Base-by-base conservation (phyloP, 2,797 vertebrate species). In the Tympanoctomys barrerae region DNA sequence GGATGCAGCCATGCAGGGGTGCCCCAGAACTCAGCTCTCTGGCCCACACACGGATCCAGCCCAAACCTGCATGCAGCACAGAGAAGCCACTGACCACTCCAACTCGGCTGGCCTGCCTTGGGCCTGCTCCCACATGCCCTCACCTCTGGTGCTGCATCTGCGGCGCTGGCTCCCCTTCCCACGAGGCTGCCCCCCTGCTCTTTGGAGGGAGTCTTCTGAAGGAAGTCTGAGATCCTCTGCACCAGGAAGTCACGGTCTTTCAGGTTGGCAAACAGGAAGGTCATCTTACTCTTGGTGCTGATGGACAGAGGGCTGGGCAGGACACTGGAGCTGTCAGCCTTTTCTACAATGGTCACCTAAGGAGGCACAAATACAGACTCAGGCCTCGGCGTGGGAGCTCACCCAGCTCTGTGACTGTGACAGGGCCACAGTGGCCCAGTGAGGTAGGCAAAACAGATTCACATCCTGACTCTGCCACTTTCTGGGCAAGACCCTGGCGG, bases 221-320 rank as follows among this genome's bases (percentile, higher is more conserved):
- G 99, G 98, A 99, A 99, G 98, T 99, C 99, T 0, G 99, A 99
- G 97, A 99, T 99, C 36, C 99, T 99, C 97, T 99, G 99, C 26
- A 99, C 99, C 97, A 99, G 98, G 98, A 99, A 99, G 98, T 99
- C 99, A 3, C 99, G 98, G 98, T 99, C 99, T 98, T 99, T 99
- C 82, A 99, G 99, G 98, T 99, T 99, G 96, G 99, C 99, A 2
- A 99, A 99, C 90, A 99, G 98, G 98, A 99, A 99, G 87, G 99
- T 99, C 99, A 99, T 99, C 98, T 99, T 99, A 98, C 99, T 99
- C 98, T 99, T 99, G 94, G 99, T 99, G 99, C 99, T 99, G 98
- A 99, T 99, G 88, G 99, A 99, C 87, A 99, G 98, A 2, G 99
- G 99, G 95, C 99, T 99, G 12, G 99, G 99, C 89, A 99, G 98